Base-by-base conservation (phyloP, 2,113 vertebrate species). In the Etia nguti region DNA sequence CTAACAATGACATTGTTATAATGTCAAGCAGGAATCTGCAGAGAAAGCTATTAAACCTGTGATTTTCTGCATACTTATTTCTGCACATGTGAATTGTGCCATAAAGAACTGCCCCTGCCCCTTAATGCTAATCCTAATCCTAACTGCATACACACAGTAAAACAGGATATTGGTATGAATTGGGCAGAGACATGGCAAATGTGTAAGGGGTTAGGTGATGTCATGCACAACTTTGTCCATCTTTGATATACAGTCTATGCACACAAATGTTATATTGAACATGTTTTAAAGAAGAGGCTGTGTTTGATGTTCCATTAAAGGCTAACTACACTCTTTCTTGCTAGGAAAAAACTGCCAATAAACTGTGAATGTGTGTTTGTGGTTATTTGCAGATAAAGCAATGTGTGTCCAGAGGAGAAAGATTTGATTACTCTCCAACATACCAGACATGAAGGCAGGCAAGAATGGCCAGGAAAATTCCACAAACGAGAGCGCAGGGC, bases 371-470 rank as follows among this genome's bases (percentile, higher is more conserved):
- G 20, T 60, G 38, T 20, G 46, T 60, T 79, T 59, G 38, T 34
- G 68, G 24, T 41, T 46, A 46, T 57, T 75, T 84, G 52, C 16
- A 22, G 55, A 60, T 34, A 50, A 56, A 83, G 54, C 18, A 4
- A 20, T 26, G 3, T 16, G 79, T 8, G 7, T 43, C 11, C 6
- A 59, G 24, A 48, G 43, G 43, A 75, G 46, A 77, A 31, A 20
- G 18, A 13, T 77, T 77, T 52, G 8, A 9, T n/a, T 34, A n/a
- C 7, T n/a, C 57, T 41, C 16, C 31, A 34, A 5, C 80, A 48
- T 95, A 97, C 97, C 97, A 97, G 88, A 97, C 97, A 43, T 97
- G 96, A n/a, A 97, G 83, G 79, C 96, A 96, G 84, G 96, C 94
- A 2, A 97, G 93, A 38, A 96, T 8, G 26, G 96, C 97, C 77